Evolutionary conservation across 2,113 vertebrate species (phyloP).

Genomic region (Datnioides undecimradiatus): DNA sequence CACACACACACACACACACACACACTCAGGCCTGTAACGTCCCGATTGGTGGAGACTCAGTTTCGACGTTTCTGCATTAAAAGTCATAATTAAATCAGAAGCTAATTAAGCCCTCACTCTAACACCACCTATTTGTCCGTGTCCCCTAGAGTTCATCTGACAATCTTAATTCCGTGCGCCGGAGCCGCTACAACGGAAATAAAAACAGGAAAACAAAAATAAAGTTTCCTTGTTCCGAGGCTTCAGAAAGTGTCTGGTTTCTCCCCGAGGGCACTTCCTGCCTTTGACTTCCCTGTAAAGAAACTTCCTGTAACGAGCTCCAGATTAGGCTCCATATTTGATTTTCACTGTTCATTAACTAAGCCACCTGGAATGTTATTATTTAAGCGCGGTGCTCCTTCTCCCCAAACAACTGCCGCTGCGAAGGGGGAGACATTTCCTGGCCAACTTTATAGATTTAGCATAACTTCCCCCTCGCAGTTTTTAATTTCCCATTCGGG

Average conservation of each 20-base stretch:
- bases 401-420: constrained; percentile 87
- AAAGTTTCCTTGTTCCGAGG: constrained; percentile 54
- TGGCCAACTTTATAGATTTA: constrained; percentile 84
- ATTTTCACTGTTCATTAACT: constrained; percentile 90
- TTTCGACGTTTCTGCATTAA: background rate
- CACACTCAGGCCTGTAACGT: background rate
- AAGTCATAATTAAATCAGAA: background rate
- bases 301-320: constrained; percentile 86
- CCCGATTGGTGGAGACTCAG: background rate
- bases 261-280: constrained; percentile 77
- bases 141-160: background rate
- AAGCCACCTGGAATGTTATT: constrained; percentile 89
- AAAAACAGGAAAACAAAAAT: constrained; percentile 27
- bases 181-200: background rate
- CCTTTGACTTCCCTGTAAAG: constrained; percentile 84
- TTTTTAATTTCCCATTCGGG: constrained; percentile 84
- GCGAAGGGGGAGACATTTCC: constrained; percentile 80
- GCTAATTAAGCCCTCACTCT: background rate
- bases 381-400: constrained; percentile 84
- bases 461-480: constrained; percentile 80
- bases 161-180: background rate
- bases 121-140: background rate
- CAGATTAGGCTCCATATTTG: constrained; percentile 88
- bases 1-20: too few species aligned
- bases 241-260: constrained; percentile 60